Evolutionary conservation across 2,888 invertebrate species (phyloP).

Genomic region (Lycia hirtaria): DNA sequence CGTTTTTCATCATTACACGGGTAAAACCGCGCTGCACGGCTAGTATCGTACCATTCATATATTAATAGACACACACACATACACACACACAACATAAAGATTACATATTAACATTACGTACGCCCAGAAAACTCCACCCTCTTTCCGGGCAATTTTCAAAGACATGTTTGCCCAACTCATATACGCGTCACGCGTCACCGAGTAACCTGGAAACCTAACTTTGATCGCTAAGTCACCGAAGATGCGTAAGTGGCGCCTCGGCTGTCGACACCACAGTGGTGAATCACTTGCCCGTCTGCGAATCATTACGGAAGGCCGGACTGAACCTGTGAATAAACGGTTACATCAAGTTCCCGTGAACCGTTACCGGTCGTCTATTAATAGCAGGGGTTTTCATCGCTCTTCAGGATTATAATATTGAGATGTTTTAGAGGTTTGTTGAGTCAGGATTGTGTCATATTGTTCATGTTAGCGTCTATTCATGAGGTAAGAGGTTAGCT

Average conservation of each 20-base stretch:
- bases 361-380: slow-evolving; percentile 14
- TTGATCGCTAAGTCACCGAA: slow-evolving; percentile 16
- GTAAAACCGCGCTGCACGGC: too few species aligned
- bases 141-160: too few species aligned
- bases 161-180: not conserved
- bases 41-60: too few species aligned
- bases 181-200: slow-evolving; percentile 1
- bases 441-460: slow-evolving; percentile 16
- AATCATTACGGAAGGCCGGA: slow-evolving; percentile 19
- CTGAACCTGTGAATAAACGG: slow-evolving; percentile 22
- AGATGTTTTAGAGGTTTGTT: slow-evolving; percentile 7
- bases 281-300: slow-evolving; percentile 6
- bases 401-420: slow-evolving; percentile 6
- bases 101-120: too few species aligned
- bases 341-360: slow-evolving; percentile 22
- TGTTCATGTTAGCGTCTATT: too few species aligned
- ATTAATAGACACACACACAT: too few species aligned
- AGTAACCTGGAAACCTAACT: not conserved
- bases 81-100: too few species aligned
- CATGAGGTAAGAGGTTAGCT: too few species aligned
- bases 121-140: too few species aligned
- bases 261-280: slow-evolving; percentile 10
- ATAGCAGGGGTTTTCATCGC: slow-evolving; percentile 7
- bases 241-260: slow-evolving; percentile 22
- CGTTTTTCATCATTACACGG: too few species aligned